phyloP scores from a whole-genome alignment of 2,797 vertebrate genomes.

The Sus cebifrons region DNA sequence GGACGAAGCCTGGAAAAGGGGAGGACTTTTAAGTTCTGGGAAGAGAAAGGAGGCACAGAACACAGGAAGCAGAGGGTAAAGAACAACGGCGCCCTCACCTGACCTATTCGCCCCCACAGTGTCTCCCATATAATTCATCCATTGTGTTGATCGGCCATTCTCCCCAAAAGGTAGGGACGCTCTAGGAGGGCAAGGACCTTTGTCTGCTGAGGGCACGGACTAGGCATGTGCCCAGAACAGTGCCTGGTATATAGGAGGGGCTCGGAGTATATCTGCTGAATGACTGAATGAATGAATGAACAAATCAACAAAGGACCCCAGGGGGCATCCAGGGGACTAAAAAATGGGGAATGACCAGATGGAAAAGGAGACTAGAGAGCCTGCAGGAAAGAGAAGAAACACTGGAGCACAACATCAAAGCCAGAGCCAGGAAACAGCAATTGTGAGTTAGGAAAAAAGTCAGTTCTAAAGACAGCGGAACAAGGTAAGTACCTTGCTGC shows the following conservation, averaged over 20 bases:
- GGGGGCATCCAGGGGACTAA: not conserved
- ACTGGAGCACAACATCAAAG: too few relatives aligned
- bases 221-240: not conserved
- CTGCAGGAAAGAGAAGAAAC: too few relatives aligned
- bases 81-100: not conserved
- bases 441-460: not conserved
- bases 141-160: too few relatives aligned
- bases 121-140: not conserved
- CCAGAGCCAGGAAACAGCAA: too few relatives aligned
- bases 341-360: not conserved
- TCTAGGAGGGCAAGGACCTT: not conserved
- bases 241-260: rapidly evolving
- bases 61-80: rapidly evolving
- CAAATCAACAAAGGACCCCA: not conserved
- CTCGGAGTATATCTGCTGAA: not conserved
- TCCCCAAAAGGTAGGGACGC: not conserved
- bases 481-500: rapidly evolving
- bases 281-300: not conserved
- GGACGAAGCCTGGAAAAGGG: not conserved
- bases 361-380: not conserved
- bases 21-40: not conserved
- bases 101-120: rapidly evolving
- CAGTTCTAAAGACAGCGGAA: not conserved
- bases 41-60: not conserved
- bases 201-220: not conserved